Evolutionary conservation across 2,888 invertebrate species (phyloP).

Genomic region (Leptura quadrifasciata): DNA sequence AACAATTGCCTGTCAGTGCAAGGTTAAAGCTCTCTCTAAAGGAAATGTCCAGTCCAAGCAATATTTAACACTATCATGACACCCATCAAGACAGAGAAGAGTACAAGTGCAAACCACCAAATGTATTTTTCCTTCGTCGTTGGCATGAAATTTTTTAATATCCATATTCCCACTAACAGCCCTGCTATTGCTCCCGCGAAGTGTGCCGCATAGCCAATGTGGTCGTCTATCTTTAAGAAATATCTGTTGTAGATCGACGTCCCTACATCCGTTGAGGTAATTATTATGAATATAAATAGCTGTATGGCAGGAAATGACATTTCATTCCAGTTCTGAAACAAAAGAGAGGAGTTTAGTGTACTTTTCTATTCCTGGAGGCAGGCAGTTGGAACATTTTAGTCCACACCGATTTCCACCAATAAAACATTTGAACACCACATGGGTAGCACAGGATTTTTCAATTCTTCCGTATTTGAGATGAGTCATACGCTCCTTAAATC

Average conservation of each 20-base stretch:
- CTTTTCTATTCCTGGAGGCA: too few species aligned
- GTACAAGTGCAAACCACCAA: slow-evolving; percentile 82
- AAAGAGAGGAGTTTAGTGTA: slow-evolving; percentile 34
- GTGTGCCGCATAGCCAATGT: slow-evolving; percentile 95
- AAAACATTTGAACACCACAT: too few species aligned
- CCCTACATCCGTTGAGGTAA: slow-evolving; percentile 89
- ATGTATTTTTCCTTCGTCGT: slow-evolving; percentile 78
- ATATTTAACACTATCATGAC: slow-evolving; percentile 68
- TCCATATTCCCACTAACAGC: slow-evolving; percentile 80
- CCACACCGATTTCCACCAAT: too few species aligned
- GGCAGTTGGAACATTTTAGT: too few species aligned
- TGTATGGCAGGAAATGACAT: slow-evolving; percentile 95
- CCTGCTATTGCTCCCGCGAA: slow-evolving; percentile 91
- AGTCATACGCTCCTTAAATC: too few species aligned
- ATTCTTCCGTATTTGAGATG: too few species aligned
- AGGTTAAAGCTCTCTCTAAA: background rate
- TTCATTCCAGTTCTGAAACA: slow-evolving; percentile 93
- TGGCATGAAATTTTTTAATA: slow-evolving; percentile 79
- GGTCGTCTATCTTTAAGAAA: slow-evolving; percentile 79
- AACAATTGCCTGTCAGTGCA: too few species aligned
- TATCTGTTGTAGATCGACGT: slow-evolving; percentile 93
- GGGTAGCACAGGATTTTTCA: too few species aligned
- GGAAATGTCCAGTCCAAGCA: slow-evolving; percentile 56
- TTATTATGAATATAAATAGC: slow-evolving; percentile 85
- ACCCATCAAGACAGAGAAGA: slow-evolving; percentile 83